Base-by-base conservation (phyloP, 1,140 invertebrate species). In the Pachyrhynchus sulphureomaculatus region DNA sequence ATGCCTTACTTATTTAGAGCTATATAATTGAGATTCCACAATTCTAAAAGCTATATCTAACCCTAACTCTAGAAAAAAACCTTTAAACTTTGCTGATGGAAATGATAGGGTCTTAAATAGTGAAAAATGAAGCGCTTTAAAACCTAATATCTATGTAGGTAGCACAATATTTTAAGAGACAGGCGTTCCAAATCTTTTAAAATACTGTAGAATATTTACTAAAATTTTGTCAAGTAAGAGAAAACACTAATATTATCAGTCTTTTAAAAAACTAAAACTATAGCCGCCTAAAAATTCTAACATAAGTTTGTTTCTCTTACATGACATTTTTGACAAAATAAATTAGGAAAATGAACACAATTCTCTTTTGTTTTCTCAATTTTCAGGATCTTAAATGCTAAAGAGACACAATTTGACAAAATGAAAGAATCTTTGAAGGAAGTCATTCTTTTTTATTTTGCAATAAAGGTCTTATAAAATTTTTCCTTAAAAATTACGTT, bases 241-340 rank as follows among this genome's bases (percentile, higher is more conserved):
- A 36, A 23, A 18, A 24, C 23, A 45, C 36, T 44, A 41, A 42
- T 26, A 54, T 54, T 42, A 42, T 54, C 41, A 54, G 37, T 42
- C 41, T 41, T 54, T 41, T n/a, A 17, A 54, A 54, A 41, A 48
- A 51, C 48, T 34, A 51, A 36, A 36, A 18, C 48, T 51, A 51
- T 13, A 32, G 36, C 20, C 12, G 33, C 29, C 47, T 51, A 34
- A 51, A 51, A 21, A 15, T 32, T 36, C n/a, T 51, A 51, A 51
- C 29, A 18, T 15, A 51, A 36, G 48, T 21, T 4, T 51, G 48
- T 21, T 4, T 51, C 48, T 51, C 48, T 36, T 51, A 51, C 33
- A 51, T 51, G 48, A 36, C 48, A 51, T 18, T 1, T 20, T 4
- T 42, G 8, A 20, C 10, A 42, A 42, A 9, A 18, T 20, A 42